A percentile compares a stretch with the other conserved stretches of the same genome.
These are phyloP conservation scores for Alethe castanea DNA, from an alignment of 2,113 vertebrate species.

Conservation along the genomic window DNA sequence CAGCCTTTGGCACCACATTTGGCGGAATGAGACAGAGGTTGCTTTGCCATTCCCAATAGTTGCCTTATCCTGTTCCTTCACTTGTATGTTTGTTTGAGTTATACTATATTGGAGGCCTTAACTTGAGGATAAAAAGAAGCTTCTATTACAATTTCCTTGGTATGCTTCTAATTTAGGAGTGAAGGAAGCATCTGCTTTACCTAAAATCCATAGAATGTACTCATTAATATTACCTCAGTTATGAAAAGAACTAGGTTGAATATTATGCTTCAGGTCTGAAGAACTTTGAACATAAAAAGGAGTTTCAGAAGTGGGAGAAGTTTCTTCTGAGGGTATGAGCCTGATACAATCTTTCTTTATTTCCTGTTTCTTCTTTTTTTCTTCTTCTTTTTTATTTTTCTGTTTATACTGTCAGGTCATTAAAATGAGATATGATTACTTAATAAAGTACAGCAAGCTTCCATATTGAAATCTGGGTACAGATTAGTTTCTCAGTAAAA, in stretches of 20 bases:
- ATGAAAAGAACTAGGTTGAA: background rate
- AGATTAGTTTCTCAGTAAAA: background rate
- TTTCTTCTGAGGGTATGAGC: background rate
- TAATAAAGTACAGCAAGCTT: background rate
- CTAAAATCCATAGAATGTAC: background rate
- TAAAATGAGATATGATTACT: background rate
- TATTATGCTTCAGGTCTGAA: background rate
- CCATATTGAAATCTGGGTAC: background rate
- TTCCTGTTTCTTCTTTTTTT: background rate
- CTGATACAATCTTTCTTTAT: background rate
- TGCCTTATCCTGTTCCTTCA: background rate
- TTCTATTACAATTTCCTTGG: background rate
- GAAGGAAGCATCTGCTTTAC: background rate
- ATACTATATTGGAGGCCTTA: background rate
- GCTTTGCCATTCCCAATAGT: background rate
- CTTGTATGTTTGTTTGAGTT: background rate
- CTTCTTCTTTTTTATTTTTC: background rate
- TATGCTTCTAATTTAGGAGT: background rate
- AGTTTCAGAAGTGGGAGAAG: background rate
- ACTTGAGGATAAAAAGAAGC: background rate
- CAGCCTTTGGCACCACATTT: background rate
- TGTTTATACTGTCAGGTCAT: background rate
- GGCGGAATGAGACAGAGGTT: background rate
- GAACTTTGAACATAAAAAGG: background rate
- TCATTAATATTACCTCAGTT: background rate